Evolutionary conservation across 2,113 vertebrate genomes (phyloP).

Genomic region (Gopherus flavomarginatus): DNA sequence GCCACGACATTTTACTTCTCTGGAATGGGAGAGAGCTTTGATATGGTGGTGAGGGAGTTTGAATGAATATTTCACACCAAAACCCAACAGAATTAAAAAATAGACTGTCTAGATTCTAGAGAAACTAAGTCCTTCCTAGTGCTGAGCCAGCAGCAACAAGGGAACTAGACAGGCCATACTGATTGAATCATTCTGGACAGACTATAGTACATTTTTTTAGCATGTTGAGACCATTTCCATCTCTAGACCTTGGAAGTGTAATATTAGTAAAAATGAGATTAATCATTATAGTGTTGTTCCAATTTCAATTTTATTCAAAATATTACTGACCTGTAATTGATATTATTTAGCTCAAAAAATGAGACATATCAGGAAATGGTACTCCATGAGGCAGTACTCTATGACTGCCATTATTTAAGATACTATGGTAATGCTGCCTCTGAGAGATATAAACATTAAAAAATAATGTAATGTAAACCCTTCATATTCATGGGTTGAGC

Average conservation of each 20-base stretch:
- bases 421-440: neutral
- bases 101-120: neutral
- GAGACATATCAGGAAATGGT: neutral
- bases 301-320: neutral
- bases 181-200: neutral
- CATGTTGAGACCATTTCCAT: too few species aligned
- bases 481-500: neutral
- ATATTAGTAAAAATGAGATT: neutral
- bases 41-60: neutral
- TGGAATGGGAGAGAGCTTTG: neutral
- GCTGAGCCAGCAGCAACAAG: neutral
- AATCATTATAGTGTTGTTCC: neutral
- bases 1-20: fast-evolving
- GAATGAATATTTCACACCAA: neutral
- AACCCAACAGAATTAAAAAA: neutral
- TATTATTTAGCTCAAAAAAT: neutral
- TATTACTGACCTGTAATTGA: neutral
- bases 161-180: neutral
- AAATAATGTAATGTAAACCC: neutral
- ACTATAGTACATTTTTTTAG: neutral
- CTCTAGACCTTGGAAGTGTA: neutral
- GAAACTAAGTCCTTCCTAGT: neutral
- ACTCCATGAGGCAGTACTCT: neutral
- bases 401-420: neutral
- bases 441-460: neutral